phyloP scores from a whole-genome alignment of 2,888 invertebrate species.

The Hyppa rectilinea region DNA sequence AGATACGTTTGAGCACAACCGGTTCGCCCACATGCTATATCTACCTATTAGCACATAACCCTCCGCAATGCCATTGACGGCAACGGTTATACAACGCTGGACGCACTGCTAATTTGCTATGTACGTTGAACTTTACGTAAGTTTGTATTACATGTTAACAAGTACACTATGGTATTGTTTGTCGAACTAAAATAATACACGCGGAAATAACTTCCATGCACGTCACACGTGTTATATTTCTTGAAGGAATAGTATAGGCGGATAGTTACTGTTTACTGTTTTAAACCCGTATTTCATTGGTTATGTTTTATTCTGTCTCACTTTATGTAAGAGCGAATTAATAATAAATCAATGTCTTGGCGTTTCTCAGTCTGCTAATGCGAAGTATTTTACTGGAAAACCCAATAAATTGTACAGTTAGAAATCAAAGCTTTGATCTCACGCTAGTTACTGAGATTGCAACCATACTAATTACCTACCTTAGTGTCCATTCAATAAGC shows the following conservation, averaged over 20 bases:
- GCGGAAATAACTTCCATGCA: constrained; percentile 46
- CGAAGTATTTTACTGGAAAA: neutral
- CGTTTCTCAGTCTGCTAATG: neutral
- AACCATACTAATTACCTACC: neutral
- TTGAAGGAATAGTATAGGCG: constrained; percentile 1
- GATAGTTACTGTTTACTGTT: neutral
- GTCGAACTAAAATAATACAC: constrained; percentile 43
- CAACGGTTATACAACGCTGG: constrained; percentile 40
- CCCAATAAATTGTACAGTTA: neutral
- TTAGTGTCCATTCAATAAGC: neutral
- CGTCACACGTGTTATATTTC: constrained; percentile 37
- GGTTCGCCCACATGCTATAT: constrained; percentile 55
- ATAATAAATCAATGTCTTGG: neutral
- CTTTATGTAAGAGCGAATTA: neutral
- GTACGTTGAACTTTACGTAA: constrained; percentile 48
- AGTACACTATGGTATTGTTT: constrained; percentile 42
- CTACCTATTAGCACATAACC: constrained; percentile 58
- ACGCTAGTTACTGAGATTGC: neutral
- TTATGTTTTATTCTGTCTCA: neutral
- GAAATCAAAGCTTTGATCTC: constrained; percentile 1
- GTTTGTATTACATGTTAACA: constrained; percentile 45
- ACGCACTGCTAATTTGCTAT: constrained; percentile 49
- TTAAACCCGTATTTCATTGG: neutral
- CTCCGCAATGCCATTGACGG: constrained; percentile 56
- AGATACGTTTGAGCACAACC: constrained; percentile 49